Percentiles rank a stretch among this genome's conserved stretches.
These are phyloP conservation scores for Apogon talboti DNA, from an alignment of 2,797 vertebrate genomes.

Conservation along the genomic window DNA sequence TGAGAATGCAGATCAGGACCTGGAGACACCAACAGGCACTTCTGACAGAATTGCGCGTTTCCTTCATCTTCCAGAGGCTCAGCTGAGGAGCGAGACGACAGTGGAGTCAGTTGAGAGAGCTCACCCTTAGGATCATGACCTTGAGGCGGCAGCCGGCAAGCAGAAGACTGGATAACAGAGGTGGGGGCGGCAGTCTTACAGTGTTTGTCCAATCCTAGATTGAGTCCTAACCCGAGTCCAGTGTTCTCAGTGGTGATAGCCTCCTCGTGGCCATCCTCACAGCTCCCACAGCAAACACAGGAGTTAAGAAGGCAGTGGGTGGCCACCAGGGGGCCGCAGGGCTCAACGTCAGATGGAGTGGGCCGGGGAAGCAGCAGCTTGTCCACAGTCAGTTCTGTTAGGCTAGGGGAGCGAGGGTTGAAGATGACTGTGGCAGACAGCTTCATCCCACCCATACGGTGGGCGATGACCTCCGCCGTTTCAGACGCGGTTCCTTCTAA, in stretches of 20 bases:
- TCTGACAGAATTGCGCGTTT: slow-evolving; percentile 79
- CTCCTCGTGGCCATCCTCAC: slow-evolving; percentile 89
- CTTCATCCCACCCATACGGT: slow-evolving; percentile 97
- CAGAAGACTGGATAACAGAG: slow-evolving; percentile 86
- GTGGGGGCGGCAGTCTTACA: slow-evolving; percentile 78
- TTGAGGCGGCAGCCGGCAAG: slow-evolving; percentile 77
- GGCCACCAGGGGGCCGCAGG: slow-evolving; percentile 84
- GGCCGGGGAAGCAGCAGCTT: slow-evolving; percentile 77
- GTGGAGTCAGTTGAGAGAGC: slow-evolving; percentile 63
- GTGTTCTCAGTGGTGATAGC: slow-evolving; percentile 61
- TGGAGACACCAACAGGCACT: slow-evolving; percentile 86
- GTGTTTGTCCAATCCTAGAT: slow-evolving; percentile 79
- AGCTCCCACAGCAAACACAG: slow-evolving; percentile 95
- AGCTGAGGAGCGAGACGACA: slow-evolving; percentile 58
- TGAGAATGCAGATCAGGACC: slow-evolving; percentile 69
- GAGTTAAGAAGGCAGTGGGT: slow-evolving; percentile 94
- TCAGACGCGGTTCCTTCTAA: slow-evolving; percentile 83
- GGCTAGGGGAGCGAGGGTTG: slow-evolving; percentile 91
- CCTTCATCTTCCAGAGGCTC: slow-evolving; percentile 73
- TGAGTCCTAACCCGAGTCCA: slow-evolving; percentile 70
- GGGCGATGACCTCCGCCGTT: slow-evolving; percentile 92
- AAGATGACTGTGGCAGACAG: slow-evolving; percentile 98
- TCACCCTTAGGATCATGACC: slow-evolving; percentile 80
- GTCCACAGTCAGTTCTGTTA: slow-evolving; percentile 81
- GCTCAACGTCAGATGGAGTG: slow-evolving; percentile 69